Base-by-base conservation (phyloP, 2,888 invertebrate genomes). In the Nymphalis polychloros region DNA sequence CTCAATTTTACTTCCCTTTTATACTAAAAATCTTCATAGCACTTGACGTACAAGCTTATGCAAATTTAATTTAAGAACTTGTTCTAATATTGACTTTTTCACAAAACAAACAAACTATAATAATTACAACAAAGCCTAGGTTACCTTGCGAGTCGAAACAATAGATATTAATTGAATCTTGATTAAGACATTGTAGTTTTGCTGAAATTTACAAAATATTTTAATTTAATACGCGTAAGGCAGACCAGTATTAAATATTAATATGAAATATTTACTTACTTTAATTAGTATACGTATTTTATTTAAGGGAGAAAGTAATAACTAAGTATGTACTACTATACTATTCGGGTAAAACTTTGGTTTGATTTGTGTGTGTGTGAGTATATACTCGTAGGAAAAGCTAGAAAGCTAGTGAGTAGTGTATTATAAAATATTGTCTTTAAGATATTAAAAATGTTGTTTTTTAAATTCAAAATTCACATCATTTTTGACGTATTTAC, bases 41-140 rank as follows among this genome's bases (percentile, higher is more conserved):
- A 41, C 65, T 67, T 72, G 63, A 73, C 72, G 72, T 66, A 50
- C 8, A 59, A 59, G n/a, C 48, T 47, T 62, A 52, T 64, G 73
- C 74, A 77, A 79, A 77, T 73, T 73, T 46, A 59, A 52, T 69
- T 49, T 60, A 47, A 50, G 47, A 71, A 71, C 63, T 69, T 73
- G 76, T 73, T 73, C 71, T 80, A 85, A 86, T 86, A 86, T 85
- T 86, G 75, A 81, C 77, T 77, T 77, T 76, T 74, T 48, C 20
- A 55, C 49, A 67, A 74, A 78, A 74, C 74, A 75, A 78, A 82
- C 79, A 77, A 73, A 76, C 68, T 73, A 68, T 75, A 84, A 79
- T 79, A 75, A 76, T 76, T 70, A 72, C 70, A 80, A 84, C 82
- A 85, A 87, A 84, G 48, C 70, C 50, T 70, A 76, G 68, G 73